Conservation (phyloP, 2,113 vertebrate genomes). For the Hypocryptadius cinnamomeus region DNA sequence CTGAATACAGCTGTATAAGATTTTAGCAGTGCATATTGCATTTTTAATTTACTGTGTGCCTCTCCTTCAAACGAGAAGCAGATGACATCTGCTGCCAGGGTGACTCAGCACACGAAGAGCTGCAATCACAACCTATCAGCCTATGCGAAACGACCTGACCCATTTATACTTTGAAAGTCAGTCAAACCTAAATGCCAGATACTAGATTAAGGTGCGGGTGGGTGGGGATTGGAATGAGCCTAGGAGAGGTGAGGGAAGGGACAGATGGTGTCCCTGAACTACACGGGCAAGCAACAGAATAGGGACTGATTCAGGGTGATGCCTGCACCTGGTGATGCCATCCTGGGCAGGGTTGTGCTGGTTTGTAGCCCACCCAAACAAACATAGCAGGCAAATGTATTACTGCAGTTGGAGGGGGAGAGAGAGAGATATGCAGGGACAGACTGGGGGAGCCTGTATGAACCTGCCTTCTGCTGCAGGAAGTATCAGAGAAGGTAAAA, state of each 20-base stretch:
- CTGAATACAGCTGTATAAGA: constrained; percentile 34
- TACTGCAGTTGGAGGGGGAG: neutral
- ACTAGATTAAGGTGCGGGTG: neutral
- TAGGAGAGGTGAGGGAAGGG: neutral
- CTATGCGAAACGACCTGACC: neutral
- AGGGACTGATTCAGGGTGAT: neutral
- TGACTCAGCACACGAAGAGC: constrained; percentile 47
- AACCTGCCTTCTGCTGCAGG: constrained; percentile 36
- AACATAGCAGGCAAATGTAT: neutral
- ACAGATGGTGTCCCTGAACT: neutral
- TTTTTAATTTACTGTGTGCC: constrained; percentile 25
- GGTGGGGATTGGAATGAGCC: constrained; percentile 1
- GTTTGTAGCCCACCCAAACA: neutral
- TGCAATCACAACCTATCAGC: neutral
- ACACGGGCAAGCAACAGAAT: neutral
- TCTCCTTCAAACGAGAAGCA: constrained; percentile 18
- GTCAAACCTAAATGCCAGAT: constrained; percentile 12
- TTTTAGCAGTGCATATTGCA: constrained; percentile 13
- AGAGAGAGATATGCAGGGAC: neutral
- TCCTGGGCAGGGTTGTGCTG: neutral
- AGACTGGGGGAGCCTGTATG: neutral
- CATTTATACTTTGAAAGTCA: constrained; percentile 11
- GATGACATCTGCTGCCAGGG: constrained; percentile 26
- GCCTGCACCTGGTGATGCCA: neutral
- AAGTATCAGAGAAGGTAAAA: constrained; percentile 12